A percentile compares a stretch with the other conserved stretches of the same genome.
These are phyloP conservation scores for Ploceus nigricollis DNA, from an alignment of 2,113 vertebrate species.

Conservation along the genomic window DNA sequence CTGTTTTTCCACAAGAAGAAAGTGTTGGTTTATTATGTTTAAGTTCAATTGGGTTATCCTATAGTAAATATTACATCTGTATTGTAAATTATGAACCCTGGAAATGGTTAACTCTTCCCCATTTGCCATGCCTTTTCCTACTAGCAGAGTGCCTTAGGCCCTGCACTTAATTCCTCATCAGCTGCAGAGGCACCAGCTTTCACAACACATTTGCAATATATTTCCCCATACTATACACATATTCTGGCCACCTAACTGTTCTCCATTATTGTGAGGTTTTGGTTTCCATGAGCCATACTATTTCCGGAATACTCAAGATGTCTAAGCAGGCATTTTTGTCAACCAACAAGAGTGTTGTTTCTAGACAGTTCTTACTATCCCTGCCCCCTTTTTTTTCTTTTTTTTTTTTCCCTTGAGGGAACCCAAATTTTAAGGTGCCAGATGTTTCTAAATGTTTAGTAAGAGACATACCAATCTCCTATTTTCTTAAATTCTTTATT, in stretches of 20 bases:
- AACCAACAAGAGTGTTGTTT: background rate
- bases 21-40: background rate
- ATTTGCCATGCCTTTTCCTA: background rate
- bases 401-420: rapidly evolving
- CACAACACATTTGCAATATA: background rate
- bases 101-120: background rate
- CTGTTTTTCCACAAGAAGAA: background rate
- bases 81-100: background rate
- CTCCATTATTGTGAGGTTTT: background rate
- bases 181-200: background rate
- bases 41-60: background rate
- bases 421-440: background rate
- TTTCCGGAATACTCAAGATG: background rate
- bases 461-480: background rate
- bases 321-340: background rate
- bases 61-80: background rate
- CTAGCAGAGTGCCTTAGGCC: background rate
- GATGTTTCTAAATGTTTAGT: background rate
- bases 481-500: background rate
- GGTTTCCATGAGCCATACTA: background rate
- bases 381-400: rapidly evolving
- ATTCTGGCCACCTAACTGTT: background rate
- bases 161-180: background rate
- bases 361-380: background rate
- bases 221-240: background rate